These are phyloP conservation scores for Rhodophaea formosa DNA, from an alignment of 2,888 invertebrate genomes.

Conservation along the genomic window DNA sequence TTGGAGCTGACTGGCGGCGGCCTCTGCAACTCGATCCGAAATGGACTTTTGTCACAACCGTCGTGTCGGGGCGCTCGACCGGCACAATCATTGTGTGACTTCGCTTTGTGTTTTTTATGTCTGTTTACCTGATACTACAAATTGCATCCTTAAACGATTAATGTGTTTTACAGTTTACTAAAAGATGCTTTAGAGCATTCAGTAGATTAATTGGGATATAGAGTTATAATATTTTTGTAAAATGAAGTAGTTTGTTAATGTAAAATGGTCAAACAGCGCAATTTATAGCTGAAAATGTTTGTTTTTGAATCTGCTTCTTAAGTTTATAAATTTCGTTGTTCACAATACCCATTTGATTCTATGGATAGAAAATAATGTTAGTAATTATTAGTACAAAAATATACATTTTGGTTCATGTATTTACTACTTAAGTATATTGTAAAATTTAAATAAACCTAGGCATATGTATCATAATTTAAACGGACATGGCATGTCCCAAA, in stretches of 20 bases:
- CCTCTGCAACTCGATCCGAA: conserved; percentile 48
- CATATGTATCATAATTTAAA: not conserved
- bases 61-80: conserved; percentile 42
- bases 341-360: too few relatives aligned
- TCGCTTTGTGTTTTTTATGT: conserved; percentile 30
- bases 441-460: not conserved
- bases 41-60: conserved; percentile 49
- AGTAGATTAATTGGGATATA: too few relatives aligned
- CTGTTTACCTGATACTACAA: conserved; percentile 11
- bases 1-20: conserved; percentile 39
- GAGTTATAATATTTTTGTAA: too few relatives aligned
- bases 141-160: not conserved
- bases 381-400: too few relatives aligned
- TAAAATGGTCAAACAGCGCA: too few relatives aligned
- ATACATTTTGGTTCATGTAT: too few relatives aligned
- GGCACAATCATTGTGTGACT: conserved; percentile 52
- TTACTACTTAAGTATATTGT: too few relatives aligned
- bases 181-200: not conserved
- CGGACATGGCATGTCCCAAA: conserved; percentile 30
- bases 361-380: too few relatives aligned
- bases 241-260: too few relatives aligned
- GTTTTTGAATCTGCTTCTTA: too few relatives aligned
- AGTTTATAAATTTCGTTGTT: too few relatives aligned
- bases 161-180: not conserved
- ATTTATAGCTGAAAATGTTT: too few relatives aligned